Base-by-base conservation (phyloP, 2,113 vertebrate genomes). In the Microtus pennsylvanicus region DNA sequence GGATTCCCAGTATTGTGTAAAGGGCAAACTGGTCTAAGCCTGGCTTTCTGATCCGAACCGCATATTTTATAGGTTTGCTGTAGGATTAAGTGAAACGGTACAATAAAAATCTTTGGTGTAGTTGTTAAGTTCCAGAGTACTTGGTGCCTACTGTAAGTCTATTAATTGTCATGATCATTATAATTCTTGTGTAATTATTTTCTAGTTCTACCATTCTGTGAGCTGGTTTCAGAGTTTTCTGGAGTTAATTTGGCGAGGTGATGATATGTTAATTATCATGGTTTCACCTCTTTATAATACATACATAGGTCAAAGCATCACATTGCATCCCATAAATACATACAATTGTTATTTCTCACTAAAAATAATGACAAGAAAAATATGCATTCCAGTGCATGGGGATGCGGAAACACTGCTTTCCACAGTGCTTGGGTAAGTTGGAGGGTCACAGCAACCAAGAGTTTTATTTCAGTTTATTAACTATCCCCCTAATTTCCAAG, bases 401-500 rank as follows among this genome's bases (percentile, higher is more conserved):
- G 8, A 67, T 90, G 82, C 63, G 55, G 70, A 94, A 96, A 83
- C 63, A 65, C 28, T n/a, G 12, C 8, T 38, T 1, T 81, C 21
- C 3, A 30, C 17, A 22, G 14, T 33, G 30, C 1, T 91, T 88
- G 74, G 83, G 28, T 78, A 76, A 47, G 28, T 83, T 26, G 4
- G 30, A 52, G 70, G 47, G 38, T 50, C 8, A 10, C 7, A 30
- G 67, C 85, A 55, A 93, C 35, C 19, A 11, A 22, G 61, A 81
- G n/a, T 87, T 91, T 85, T 52, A 74, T 70, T 93, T 30, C 5
- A 80, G 11, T 63, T 85, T 47, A 61, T 61, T 77, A 61, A 55
- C 30, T 63, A n/a, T 72, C 65, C 24, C 55, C 69, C 96, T 91
- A 69, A 19, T 95, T 91, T 92, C 14, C 75, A 72, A 95, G 80